These are phyloP conservation scores for Achlya flavicornis DNA, from an alignment of 2,888 invertebrate genomes.

Conservation along the genomic window DNA sequence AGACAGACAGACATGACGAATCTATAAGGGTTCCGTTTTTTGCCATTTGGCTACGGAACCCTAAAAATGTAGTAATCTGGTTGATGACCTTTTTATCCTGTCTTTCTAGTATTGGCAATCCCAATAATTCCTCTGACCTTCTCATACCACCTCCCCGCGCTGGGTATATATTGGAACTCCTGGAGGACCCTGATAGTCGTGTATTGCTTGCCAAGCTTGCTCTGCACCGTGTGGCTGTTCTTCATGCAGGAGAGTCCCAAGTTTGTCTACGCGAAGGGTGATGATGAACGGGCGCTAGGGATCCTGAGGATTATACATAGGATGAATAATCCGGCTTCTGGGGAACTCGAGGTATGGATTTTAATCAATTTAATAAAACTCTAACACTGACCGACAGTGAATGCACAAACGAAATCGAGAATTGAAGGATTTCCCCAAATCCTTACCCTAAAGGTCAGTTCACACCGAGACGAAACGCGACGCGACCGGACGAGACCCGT, in stretches of 20 bases:
- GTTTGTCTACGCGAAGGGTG: slow-evolving; percentile 85
- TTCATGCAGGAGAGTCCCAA: slow-evolving; percentile 91
- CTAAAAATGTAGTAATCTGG: no score
- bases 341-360: slow-evolving; percentile 48
- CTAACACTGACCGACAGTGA: no score
- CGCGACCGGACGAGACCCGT: no score
- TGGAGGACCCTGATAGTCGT: slow-evolving; percentile 89
- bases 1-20: no score
- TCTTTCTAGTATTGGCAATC: slow-evolving; percentile 84
- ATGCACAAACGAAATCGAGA: no score
- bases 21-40: no score
- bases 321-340: slow-evolving; percentile 48
- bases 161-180: slow-evolving; percentile 85
- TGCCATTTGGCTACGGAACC: no score
- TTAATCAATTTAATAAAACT: neutral
- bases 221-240: slow-evolving; percentile 81
- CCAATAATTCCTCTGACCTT: slow-evolving; percentile 84
- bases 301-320: slow-evolving; percentile 59
- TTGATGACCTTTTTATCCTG: neutral
- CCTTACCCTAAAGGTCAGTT: no score
- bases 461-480: no score
- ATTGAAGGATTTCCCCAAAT: no score
- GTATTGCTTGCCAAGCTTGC: slow-evolving; percentile 85
- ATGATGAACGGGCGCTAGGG: slow-evolving; percentile 79
- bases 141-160: slow-evolving; percentile 56